Conservation (phyloP, 2,113 vertebrate species). For the Capreolus pygargus region DNA sequence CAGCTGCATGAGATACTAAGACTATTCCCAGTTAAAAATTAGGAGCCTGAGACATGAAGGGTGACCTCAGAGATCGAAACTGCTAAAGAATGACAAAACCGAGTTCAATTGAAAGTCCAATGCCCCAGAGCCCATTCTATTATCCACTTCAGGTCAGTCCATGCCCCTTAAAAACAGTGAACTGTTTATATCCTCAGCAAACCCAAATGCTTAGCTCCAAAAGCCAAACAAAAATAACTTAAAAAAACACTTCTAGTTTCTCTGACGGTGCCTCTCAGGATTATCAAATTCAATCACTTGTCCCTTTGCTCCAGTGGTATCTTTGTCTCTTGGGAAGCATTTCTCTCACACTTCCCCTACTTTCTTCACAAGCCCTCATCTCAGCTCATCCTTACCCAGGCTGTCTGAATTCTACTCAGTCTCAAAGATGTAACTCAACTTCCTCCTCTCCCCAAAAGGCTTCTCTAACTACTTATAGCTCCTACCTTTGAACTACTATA, state of each 20-base stretch:
- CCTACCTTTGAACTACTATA: neutral
- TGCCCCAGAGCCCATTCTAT: neutral
- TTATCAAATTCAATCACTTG: neutral
- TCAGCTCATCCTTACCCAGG: neutral
- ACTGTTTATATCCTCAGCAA: neutral
- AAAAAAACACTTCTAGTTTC: neutral
- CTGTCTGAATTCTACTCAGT: neutral
- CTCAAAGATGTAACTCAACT: neutral
- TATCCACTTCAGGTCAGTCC: neutral
- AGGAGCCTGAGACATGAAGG: neutral
- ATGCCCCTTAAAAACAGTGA: neutral
- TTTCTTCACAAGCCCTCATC: neutral
- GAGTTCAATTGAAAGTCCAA: no score
- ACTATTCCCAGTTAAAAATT: neutral
- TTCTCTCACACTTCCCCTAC: neutral
- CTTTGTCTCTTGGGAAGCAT: neutral
- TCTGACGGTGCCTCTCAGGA: neutral
- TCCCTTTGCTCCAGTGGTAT: neutral
- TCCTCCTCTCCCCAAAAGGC: neutral
- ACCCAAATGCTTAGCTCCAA: neutral
- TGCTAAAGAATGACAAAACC: neutral
- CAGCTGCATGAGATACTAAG: neutral
- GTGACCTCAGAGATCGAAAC: neutral
- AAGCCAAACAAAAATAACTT: neutral
- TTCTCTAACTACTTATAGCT: neutral